Evolutionary conservation across 2,797 vertebrate genomes (phyloP).

Genomic region (Anolis apletophallus): DNA sequence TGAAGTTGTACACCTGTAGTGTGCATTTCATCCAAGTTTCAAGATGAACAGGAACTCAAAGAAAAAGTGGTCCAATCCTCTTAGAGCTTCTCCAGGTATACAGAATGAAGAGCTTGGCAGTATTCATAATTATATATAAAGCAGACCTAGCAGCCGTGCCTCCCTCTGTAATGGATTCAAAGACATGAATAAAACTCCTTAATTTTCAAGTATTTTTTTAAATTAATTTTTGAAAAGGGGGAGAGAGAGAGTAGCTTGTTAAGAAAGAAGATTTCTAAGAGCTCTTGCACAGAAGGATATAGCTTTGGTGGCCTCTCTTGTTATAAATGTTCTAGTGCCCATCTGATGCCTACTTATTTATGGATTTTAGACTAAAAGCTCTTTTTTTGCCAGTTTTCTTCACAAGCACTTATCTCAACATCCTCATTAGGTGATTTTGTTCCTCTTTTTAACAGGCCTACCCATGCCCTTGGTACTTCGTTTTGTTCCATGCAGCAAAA

Average conservation of each 20-base stretch:
- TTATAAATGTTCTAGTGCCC: constrained; percentile 83
- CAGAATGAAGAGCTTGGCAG: constrained; percentile 61
- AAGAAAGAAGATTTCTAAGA: constrained; percentile 73
- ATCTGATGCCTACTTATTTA: constrained; percentile 85
- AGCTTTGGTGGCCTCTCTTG: constrained; percentile 78
- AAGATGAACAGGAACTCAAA: constrained; percentile 53
- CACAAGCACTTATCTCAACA: constrained; percentile 85
- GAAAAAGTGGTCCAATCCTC: constrained; percentile 62
- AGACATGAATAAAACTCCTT: constrained; percentile 80
- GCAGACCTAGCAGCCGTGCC: constrained; percentile 65
- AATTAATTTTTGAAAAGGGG: constrained; percentile 80
- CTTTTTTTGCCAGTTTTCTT: constrained; percentile 85
- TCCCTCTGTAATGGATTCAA: constrained; percentile 76
- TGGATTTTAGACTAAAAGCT: constrained; percentile 86
- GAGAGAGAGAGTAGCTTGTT: constrained; percentile 73
- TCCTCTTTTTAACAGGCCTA: constrained; percentile 79
- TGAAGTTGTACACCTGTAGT: constrained; percentile 21
- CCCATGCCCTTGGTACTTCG: constrained; percentile 81
- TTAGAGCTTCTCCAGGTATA: constrained; percentile 49
- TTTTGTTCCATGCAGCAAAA: constrained; percentile 85
- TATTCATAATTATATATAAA: constrained; percentile 76
- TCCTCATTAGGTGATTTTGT: constrained; percentile 87
- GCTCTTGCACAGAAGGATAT: constrained; percentile 76
- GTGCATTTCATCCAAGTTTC: constrained; percentile 57
- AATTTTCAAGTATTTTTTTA: constrained; percentile 83